Percentiles rank a stretch among this genome's conserved stretches.
phyloP scores from a whole-genome alignment of 2,888 invertebrate genomes.

The Geophilus truncorum region DNA sequence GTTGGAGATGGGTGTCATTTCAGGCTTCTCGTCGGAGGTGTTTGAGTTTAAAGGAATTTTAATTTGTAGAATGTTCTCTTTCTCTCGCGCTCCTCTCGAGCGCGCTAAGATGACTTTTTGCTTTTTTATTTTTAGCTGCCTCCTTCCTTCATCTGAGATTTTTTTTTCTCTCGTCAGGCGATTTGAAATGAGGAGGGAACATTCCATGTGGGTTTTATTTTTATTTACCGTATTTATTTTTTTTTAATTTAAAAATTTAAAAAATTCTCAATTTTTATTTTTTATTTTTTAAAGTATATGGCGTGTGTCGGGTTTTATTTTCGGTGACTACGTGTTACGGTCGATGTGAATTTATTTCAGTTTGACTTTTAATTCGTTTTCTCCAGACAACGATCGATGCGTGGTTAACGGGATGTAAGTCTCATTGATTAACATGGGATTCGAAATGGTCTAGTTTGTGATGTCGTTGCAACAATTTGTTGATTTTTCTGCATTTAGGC shows the following conservation, averaged over 20 bases:
- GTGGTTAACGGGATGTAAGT: background rate
- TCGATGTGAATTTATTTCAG: too few relatives aligned
- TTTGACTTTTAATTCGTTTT: background rate
- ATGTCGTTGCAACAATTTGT: background rate
- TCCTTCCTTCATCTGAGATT: background rate
- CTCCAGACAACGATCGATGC: background rate
- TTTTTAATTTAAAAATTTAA: background rate
- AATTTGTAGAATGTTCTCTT: constrained; percentile 19
- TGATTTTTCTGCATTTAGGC: background rate
- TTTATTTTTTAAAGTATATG: background rate
- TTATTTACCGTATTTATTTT: background rate
- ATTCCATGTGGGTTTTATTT: background rate
- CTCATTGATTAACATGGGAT: background rate
- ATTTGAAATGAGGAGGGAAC: background rate
- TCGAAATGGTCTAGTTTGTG: background rate
- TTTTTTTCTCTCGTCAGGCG: background rate
- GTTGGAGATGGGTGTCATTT: background rate
- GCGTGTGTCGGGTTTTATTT: too few relatives aligned
- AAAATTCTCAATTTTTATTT: background rate
- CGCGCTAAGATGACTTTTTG: constrained; percentile 12
- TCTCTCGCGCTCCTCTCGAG: too few relatives aligned
- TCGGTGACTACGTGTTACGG: too few relatives aligned
- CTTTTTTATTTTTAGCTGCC: constrained; percentile 20
- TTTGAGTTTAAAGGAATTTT: background rate
- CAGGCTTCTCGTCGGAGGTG: background rate